Evolutionary conservation across 92 coral and sea anemone species (phyloP), one percentile per base, ranked within the genome.

Genomic region (Epizoanthus stellaris): DNA sequence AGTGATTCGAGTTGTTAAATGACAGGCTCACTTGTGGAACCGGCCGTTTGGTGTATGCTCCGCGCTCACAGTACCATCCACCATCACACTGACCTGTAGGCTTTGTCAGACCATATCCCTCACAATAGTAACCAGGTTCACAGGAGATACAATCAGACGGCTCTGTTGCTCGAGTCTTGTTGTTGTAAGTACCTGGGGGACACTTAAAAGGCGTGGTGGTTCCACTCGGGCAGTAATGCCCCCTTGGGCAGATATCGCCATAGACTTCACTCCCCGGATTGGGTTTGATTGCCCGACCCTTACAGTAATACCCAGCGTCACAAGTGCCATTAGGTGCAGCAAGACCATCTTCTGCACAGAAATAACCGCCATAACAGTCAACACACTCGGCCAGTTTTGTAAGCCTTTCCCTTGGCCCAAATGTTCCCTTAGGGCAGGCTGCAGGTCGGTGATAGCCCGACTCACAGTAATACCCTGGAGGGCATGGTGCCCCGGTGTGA

Each of bases 201-300:
- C 99, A 97, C 82, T 97, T 97, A 70, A 92, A 95, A 52, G 99
- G 98, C 4, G 99, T 95, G 47, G 99, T 92, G 39, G 98, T 94
- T 38, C 88, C 91, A 42, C 67, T 56, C 1, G 97, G 95, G 52
- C 99, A 97, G 69, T 91, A 97, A 84, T 89, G 92, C 23, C 99
- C 99, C 4, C 76, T 75, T 15, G 97, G 97, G 62, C 99, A 97
- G 14, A 94, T 86, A 77, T 86, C 93, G 17, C 99, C 99, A 71
- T 93, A 95, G 47, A 88, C 58, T 75, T 88, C 87, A 72, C 86
- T 66, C 11, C 88, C 91, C 66, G 99, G 99, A 82, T 97, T 93
- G 13, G 96, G 91, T 77, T 82, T 82, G 49, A 97, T 85, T 3
- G 99, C 98, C 13, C 97, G 94, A 5, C 91, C 90, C 67, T 85